Conservation (phyloP, 2,888 invertebrate genomes). For the Erebia ligea region DNA sequence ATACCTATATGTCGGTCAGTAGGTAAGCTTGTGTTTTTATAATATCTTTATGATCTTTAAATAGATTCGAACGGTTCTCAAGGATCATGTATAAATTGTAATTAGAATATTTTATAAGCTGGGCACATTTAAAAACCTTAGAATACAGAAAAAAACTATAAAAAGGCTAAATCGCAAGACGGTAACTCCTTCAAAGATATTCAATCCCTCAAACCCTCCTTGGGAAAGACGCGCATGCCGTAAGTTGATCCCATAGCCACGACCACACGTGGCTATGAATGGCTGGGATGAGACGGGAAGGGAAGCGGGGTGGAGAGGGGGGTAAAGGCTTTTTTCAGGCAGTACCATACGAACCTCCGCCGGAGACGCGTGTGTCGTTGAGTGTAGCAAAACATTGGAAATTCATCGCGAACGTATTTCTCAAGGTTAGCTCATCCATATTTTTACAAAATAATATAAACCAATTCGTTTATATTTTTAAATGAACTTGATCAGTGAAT, state of each 20-base stretch:
- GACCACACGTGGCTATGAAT: slow-evolving; percentile 74
- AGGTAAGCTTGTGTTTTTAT: too few species aligned
- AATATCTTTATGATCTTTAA: too few species aligned
- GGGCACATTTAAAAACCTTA: neutral
- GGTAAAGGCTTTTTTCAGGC: slow-evolving; percentile 80
- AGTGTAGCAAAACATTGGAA: slow-evolving; percentile 41
- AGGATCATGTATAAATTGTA: neutral
- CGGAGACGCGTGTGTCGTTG: slow-evolving; percentile 57
- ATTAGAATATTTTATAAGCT: too few species aligned
- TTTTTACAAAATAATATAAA: neutral
- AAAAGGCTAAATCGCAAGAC: neutral
- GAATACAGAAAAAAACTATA: too few species aligned
- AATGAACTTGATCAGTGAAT: slow-evolving; percentile 13
- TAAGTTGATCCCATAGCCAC: slow-evolving; percentile 57
- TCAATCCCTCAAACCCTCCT: slow-evolving; percentile 42
- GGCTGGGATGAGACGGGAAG: slow-evolving; percentile 60
- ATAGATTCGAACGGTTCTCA: neutral
- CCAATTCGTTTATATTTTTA: slow-evolving; percentile 20
- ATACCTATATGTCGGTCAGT: too few species aligned
- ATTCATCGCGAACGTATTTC: slow-evolving; percentile 37
- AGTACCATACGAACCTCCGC: slow-evolving; percentile 66
- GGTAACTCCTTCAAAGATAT: slow-evolving; percentile 16
- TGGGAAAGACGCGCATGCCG: slow-evolving; percentile 74
- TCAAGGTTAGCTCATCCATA: slow-evolving; percentile 40
- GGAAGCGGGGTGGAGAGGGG: slow-evolving; percentile 50